Conservation (phyloP, 2,113 vertebrate genomes). For the Heliornis fulica region DNA sequence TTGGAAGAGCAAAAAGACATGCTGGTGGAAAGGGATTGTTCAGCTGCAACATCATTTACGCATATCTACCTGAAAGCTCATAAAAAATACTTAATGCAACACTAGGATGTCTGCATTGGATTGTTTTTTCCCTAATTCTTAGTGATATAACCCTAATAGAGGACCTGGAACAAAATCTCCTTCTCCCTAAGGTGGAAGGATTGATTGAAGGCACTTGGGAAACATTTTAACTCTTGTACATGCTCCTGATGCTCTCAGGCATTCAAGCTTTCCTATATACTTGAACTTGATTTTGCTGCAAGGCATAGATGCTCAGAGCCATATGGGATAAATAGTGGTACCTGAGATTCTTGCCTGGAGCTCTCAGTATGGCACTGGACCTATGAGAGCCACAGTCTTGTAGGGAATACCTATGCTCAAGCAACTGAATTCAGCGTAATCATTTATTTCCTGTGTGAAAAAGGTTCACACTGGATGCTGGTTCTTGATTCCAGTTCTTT, state of each 20-base stretch:
- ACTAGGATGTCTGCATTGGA: not conserved
- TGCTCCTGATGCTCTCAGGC: not conserved
- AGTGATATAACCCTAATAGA: not conserved
- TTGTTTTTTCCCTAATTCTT: not conserved
- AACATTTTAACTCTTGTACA: not conserved
- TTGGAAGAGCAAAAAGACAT: not conserved
- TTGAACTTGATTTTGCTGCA: not conserved
- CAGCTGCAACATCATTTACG: not conserved
- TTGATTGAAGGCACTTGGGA: not conserved
- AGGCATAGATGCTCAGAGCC: not conserved
- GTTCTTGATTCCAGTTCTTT: not conserved
- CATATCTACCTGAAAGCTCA: not conserved
- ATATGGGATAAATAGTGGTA: not conserved
- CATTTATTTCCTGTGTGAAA: fast-evolving
- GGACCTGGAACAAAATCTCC: not conserved
- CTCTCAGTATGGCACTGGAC: not conserved
- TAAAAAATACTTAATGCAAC: not conserved
- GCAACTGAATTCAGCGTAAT: not conserved
- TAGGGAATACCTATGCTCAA: not conserved
- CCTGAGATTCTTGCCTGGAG: not conserved
- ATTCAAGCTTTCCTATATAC: not conserved
- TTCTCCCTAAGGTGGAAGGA: not conserved
- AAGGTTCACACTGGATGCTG: not conserved
- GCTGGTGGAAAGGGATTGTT: not conserved
- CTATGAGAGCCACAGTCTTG: not conserved